These are phyloP conservation scores for Forficula auricularia DNA, from an alignment of 1,140 invertebrate genomes.

Conservation along the genomic window DNA sequence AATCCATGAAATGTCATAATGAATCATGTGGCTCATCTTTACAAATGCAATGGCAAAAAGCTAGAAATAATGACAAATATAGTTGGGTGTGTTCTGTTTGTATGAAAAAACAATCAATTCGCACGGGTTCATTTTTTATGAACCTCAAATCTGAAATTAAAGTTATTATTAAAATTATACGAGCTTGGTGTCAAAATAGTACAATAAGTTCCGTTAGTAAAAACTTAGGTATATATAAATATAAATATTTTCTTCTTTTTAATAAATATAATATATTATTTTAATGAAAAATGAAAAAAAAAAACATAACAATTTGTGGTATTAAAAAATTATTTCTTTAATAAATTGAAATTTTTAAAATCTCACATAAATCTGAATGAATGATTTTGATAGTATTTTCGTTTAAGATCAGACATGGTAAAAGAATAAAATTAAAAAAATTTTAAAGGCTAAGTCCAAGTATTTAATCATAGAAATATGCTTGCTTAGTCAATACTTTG, in stretches of 20 bases:
- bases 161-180: conserved; percentile 26
- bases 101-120: conserved; percentile 25
- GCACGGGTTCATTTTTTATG: conserved; percentile 29
- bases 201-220: conserved; percentile 19
- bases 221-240: conserved; percentile 10
- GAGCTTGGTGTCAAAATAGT: conserved; percentile 30
- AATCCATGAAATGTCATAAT: conserved; percentile 22
- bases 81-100: conserved; percentile 28
- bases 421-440: too few relatives aligned
- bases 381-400: too few relatives aligned
- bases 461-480: too few relatives aligned
- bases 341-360: too few relatives aligned
- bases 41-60: conserved; percentile 26
- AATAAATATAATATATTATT: conserved; percentile 6
- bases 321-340: too few relatives aligned
- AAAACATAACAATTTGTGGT: too few relatives aligned
- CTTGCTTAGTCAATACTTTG: too few relatives aligned
- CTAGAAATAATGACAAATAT: conserved; percentile 31
- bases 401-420: too few relatives aligned
- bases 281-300: too few relatives aligned
- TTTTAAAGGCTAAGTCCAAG: too few relatives aligned
- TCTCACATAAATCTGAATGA: too few relatives aligned
- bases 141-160: conserved; percentile 30
- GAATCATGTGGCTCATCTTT: conserved; percentile 20
- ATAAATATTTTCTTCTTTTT: conserved; percentile 4